These are phyloP conservation scores for Ceyx cyanopectus DNA, from an alignment of 2,113 vertebrate species.

Conservation along the genomic window DNA sequence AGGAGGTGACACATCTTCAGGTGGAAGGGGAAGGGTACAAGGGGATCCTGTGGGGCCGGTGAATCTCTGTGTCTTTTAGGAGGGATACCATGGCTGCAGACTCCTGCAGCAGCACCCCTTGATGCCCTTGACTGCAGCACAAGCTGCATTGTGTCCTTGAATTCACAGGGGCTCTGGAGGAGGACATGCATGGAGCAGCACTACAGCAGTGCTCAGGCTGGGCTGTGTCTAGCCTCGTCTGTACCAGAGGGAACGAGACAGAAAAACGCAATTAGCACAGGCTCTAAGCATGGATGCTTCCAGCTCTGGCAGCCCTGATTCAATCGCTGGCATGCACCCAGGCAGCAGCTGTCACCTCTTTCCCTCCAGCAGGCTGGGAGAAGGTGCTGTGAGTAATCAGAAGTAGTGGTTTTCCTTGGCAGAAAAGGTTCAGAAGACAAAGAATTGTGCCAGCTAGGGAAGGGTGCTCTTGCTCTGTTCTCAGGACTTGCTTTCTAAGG, in stretches of 20 bases:
- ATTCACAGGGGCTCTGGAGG: not conserved
- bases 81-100: not conserved
- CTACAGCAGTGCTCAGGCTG: rapidly evolving
- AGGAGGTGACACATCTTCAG: not conserved
- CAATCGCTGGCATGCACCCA: not conserved
- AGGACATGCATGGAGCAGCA: not conserved
- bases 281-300: not conserved
- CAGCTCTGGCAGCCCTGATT: not conserved
- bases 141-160: not conserved
- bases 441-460: not conserved
- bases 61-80: not conserved
- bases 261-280: slow-evolving; percentile 5
- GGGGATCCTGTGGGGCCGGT: not conserved
- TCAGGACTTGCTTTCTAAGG: not conserved
- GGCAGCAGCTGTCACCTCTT: not conserved
- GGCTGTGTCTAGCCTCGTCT: not conserved
- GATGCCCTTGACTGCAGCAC: not conserved
- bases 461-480: not conserved
- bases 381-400: not conserved
- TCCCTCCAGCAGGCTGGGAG: not conserved
- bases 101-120: not conserved
- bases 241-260: not conserved
- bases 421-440: slow-evolving; percentile 18
- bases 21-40: not conserved
- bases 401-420: not conserved